phyloP scores from a whole-genome alignment of 2,113 vertebrate genomes.

The Anolis carolinensis region DNA sequence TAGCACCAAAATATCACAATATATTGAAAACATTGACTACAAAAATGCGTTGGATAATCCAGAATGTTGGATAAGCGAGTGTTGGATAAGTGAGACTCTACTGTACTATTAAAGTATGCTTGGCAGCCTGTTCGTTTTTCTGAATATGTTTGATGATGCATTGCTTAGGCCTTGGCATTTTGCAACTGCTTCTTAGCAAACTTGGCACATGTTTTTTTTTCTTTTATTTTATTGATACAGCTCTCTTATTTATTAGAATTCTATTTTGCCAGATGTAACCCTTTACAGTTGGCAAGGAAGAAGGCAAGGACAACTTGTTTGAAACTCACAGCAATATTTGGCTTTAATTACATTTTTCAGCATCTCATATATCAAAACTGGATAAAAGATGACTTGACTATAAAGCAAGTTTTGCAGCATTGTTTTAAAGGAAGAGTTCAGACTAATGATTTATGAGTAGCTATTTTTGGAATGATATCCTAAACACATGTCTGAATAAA shows the following conservation, averaged over 20 bases:
- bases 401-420: constrained; percentile 56
- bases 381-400: background rate
- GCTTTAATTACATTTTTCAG: constrained; percentile 58
- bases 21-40: no score
- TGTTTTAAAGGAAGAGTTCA: constrained; percentile 32
- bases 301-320: constrained; percentile 30
- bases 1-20: no score
- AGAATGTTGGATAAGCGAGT: no score
- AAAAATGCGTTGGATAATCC: no score
- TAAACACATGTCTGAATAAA: constrained; percentile 20
- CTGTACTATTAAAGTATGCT: constrained; percentile 16
- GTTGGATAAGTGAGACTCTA: no score
- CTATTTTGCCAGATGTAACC: constrained; percentile 45
- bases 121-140: background rate
- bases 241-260: constrained; percentile 56
- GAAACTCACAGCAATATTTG: constrained; percentile 35
- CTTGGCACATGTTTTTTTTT: constrained; percentile 38
- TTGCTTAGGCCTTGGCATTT: constrained; percentile 41
- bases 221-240: constrained; percentile 49
- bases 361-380: constrained; percentile 41
- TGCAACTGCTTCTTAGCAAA: constrained; percentile 51
- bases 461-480: constrained; percentile 47
- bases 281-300: constrained; percentile 36
- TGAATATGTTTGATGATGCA: constrained; percentile 32
- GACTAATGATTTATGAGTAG: constrained; percentile 3